A percentile compares a stretch with the other conserved stretches of the same genome.
phyloP scores from a whole-genome alignment of 2,113 vertebrate species.

The Rhinogobius similis region DNA sequence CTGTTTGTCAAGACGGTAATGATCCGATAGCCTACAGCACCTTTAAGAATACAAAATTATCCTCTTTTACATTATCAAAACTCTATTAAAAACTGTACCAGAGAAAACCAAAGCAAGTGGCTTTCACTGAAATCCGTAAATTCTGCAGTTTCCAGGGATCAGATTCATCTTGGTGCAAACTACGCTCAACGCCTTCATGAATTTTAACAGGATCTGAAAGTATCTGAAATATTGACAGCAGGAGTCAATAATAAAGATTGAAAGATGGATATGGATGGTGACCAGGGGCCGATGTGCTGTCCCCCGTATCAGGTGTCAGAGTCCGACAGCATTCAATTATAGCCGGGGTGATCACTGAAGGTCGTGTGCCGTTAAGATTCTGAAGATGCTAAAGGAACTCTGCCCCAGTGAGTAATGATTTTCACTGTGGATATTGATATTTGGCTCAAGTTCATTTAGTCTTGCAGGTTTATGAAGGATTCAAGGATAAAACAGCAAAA shows the following conservation, averaged over 20 bases:
- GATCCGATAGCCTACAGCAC: too few relatives aligned
- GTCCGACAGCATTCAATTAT: conserved; percentile 49
- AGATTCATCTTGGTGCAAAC: conserved; percentile 14
- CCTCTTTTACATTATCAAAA: too few relatives aligned
- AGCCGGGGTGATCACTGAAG: conserved; percentile 41
- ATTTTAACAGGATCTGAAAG: conserved; percentile 44
- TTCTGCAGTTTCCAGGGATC: background rate
- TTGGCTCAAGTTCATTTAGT: conserved; percentile 30
- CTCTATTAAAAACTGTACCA: too few relatives aligned
- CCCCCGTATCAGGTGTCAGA: conserved; percentile 26
- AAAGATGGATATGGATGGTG: conserved; percentile 46
- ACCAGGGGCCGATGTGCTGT: conserved; percentile 7
- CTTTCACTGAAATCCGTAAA: too few relatives aligned
- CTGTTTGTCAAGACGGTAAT: too few relatives aligned
- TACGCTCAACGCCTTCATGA: conserved; percentile 28
- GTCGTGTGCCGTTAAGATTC: conserved; percentile 35
- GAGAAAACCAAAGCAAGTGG: too few relatives aligned
- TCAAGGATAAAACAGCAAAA: background rate
- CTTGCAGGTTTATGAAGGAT: conserved; percentile 1
- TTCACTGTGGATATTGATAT: conserved; percentile 27
- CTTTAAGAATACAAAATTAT: too few relatives aligned
- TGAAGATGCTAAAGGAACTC: conserved; percentile 31
- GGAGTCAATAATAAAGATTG: conserved; percentile 48
- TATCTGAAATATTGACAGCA: conserved; percentile 54
- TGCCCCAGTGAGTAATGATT: conserved; percentile 27